Base-by-base conservation (phyloP, 2,888 invertebrate genomes). In the Drosophila diplacantha region DNA sequence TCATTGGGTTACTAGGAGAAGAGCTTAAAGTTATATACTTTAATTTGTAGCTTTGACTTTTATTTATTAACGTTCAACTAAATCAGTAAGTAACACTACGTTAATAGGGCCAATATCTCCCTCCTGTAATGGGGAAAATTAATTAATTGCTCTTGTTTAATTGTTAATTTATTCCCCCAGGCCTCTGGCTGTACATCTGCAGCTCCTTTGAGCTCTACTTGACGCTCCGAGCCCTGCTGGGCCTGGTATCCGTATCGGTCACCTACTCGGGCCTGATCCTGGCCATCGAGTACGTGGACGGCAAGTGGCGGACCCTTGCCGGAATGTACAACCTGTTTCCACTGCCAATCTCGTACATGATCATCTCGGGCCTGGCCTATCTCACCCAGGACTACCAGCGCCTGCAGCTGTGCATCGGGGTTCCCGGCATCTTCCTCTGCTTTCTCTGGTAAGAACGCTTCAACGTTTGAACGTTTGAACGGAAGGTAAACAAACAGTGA, bases 301-400 rank as follows among this genome's bases (percentile, higher is more conserved):
- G 94, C 3, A 92, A 93, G 74, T 94, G 94, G 94, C 90, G 94
- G 66, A 94, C 94, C 4, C 92, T 94, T 59, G 92, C 94, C 3
- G 95, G 95, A 56, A 93, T 95, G 63, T 93, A 93, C 75, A 94
- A 94, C 87, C 91, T 94, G 80, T 93, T 95, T 86, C 94, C 94
- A 63, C 91, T 95, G 66, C 94, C 94, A 16, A 85, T 94, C 52
- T 92, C 94, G 39, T 95, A 94, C 83, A 91, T 94, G 79, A 90
- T 91, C 24, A 93, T 94, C 47, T 92, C 94, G 0, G 91, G 93
- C 2, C 89, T 94, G 56, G 94, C 94, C 1, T 91, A 93, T 82
- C 88, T 91, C 47, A 88, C 94, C 72, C 92, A 93, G 39, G 92
- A 94, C 77, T 95, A 94, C 92, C 90, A 93, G 73, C 90, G 91